Percentiles rank a stretch among this genome's conserved stretches.
These are phyloP conservation scores for Metellina segmentata DNA, from an alignment of 2,888 invertebrate genomes.

Conservation along the genomic window DNA sequence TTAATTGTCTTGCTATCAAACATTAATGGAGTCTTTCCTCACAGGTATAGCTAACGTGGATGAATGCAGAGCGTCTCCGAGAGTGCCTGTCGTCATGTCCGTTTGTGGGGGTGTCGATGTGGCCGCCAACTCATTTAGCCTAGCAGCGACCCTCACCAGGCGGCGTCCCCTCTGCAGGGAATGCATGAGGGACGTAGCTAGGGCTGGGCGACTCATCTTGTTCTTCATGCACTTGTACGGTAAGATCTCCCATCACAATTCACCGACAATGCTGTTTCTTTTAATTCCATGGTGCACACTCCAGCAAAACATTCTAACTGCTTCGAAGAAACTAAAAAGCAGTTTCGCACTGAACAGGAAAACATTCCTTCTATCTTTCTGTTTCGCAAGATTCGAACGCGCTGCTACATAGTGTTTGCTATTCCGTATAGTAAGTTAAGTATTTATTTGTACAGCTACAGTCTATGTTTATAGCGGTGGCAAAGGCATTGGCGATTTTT, in stretches of 20 bases:
- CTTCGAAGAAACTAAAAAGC: no score
- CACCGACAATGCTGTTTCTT: no score
- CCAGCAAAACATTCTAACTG: no score
- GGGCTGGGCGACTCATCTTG: background rate
- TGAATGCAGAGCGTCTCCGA: background rate
- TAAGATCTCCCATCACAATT: background rate
- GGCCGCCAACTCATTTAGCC: background rate
- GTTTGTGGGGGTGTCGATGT: slow-evolving; percentile 20
- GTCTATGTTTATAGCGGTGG: no score
- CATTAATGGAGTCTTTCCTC: background rate
- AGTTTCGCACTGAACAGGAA: no score
- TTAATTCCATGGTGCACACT: no score
- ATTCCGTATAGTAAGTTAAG: no score
- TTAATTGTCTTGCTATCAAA: background rate
- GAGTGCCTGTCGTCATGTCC: slow-evolving; percentile 1
- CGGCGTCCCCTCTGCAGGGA: background rate
- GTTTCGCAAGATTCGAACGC: no score
- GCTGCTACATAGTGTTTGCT: no score
- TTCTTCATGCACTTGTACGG: slow-evolving; percentile 39
- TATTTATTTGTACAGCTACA: no score
- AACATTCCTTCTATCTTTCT: no score
- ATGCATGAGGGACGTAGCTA: background rate
- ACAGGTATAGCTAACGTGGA: background rate
- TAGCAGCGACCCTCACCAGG: background rate
- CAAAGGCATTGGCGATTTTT: no score